Percentiles rank a stretch among this genome's conserved stretches.
phyloP scores from a whole-genome alignment of 2,113 vertebrate genomes.

The Psittacula cyanocephala region DNA sequence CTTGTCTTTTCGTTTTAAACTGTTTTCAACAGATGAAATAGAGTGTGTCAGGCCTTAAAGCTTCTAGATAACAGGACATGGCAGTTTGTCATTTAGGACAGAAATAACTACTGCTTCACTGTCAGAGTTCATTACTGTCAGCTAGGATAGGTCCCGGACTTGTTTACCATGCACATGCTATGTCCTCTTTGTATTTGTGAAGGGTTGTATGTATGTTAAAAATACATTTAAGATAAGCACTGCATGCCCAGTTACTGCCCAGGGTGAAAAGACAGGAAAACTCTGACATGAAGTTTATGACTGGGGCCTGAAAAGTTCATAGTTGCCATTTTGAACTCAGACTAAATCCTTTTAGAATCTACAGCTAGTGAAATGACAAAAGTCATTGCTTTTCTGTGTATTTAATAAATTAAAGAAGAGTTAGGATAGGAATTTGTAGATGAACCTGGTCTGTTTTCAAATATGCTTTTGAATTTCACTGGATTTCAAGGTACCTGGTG shows the following conservation, averaged over 20 bases:
- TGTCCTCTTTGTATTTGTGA: neutral
- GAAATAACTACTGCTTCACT: conserved; percentile 48
- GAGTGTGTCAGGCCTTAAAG: conserved; percentile 40
- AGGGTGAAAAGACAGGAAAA: neutral
- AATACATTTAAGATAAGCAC: neutral
- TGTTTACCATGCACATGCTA: neutral
- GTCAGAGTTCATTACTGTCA: conserved; percentile 55
- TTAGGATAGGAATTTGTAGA: neutral
- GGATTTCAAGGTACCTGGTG: neutral
- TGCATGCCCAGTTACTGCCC: neutral
- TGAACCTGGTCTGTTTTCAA: neutral
- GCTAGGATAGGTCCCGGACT: neutral
- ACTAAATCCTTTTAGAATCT: neutral
- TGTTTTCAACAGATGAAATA: conserved; percentile 39
- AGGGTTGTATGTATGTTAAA: neutral
- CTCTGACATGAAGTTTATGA: neutral
- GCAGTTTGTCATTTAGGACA: conserved; percentile 59
- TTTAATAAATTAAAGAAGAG: neutral
- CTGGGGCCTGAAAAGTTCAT: neutral
- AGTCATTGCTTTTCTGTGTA: neutral
- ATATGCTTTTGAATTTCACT: neutral
- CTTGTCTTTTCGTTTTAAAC: conserved; percentile 35
- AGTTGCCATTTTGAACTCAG: neutral
- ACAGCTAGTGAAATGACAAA: neutral
- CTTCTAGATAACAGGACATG: conserved; percentile 44